Evolutionary conservation across 2,797 vertebrate genomes (phyloP), one percentile per base, ranked within the genome.

Genomic region (Falco rusticolus): DNA sequence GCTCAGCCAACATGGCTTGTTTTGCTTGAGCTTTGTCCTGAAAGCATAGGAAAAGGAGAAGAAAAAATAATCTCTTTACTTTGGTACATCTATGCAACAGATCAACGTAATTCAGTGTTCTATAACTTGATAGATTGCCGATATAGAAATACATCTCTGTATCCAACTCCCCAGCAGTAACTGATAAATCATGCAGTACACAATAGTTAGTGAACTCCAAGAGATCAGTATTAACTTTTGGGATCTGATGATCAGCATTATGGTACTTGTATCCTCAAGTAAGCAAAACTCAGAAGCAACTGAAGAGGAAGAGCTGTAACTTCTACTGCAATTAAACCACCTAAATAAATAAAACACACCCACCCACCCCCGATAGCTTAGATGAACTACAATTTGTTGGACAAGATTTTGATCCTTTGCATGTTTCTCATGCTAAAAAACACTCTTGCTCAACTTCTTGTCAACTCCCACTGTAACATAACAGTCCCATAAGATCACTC

Each of bases 1-100:
- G 96, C 88, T 99, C 98, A 91, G 98, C 93, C 72, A 99, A 97
- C 79, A 93, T 96, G 57, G 98, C 98, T 97, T 98, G 98, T 97
- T 99, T 99, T 15, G 98, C 98, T 97, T 98, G 97, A 82, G 98
- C 99, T 98, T 98, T 99, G 50, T 98, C 99, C 99, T 99, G 95
- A 80, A 93, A 94, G 51, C 33, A 76, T 29, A 95, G 19, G 19
- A 66, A 87, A 63, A 95, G 19, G 19, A 66, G 87, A 63, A 4
- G 16, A 50, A 65, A 83, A 57, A 43, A 33, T 17, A 20, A 9
- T 12, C 19, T 19, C 18, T 84, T 90, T 50, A 92, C 20, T 87
- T 85, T 31, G 31, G 20, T 41, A 13, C 37, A 51, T 9, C 25
- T 76, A 8, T 17, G 29, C n/a, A 87, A 37, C 21, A 82, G 26